These are phyloP conservation scores for Plemyria rubiginata DNA, from an alignment of 2,888 invertebrate species.

Conservation along the genomic window DNA sequence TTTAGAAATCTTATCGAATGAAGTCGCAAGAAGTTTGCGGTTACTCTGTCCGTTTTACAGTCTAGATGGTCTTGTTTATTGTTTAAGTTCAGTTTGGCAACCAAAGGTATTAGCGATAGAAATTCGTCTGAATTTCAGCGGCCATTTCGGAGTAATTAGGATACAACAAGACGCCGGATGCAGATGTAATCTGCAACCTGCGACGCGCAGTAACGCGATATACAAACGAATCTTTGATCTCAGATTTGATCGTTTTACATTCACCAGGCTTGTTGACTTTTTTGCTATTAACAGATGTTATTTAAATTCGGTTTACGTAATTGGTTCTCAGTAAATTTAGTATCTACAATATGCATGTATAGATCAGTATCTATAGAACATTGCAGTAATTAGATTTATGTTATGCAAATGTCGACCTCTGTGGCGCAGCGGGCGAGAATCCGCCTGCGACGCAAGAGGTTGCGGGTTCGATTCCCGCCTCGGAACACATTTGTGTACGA, in stretches of 20 bases:
- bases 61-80: too few relatives aligned
- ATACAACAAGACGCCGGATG: conserved; percentile 60
- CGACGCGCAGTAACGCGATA: conserved; percentile 62
- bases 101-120: background rate
- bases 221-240: conserved; percentile 66
- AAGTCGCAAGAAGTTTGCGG: too few relatives aligned
- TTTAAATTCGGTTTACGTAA: conserved; percentile 6
- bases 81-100: background rate
- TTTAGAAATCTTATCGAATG: too few relatives aligned
- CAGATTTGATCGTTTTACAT: conserved; percentile 54
- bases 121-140: conserved; percentile 5
- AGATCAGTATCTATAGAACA: too few relatives aligned
- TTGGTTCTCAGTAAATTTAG: background rate
- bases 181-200: conserved; percentile 55
- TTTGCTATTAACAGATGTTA: conserved; percentile 25
- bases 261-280: conserved; percentile 39
- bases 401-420: too few relatives aligned
- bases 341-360: too few relatives aligned
- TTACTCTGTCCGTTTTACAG: too few relatives aligned
- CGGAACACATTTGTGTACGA: too few relatives aligned
- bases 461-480: too few relatives aligned
- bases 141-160: conserved; percentile 25
- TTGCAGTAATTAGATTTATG: too few relatives aligned
- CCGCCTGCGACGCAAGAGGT: too few relatives aligned
- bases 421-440: too few relatives aligned